These are phyloP conservation scores for Plagodis dolabraria DNA, from an alignment of 2,888 invertebrate genomes.

Conservation along the genomic window DNA sequence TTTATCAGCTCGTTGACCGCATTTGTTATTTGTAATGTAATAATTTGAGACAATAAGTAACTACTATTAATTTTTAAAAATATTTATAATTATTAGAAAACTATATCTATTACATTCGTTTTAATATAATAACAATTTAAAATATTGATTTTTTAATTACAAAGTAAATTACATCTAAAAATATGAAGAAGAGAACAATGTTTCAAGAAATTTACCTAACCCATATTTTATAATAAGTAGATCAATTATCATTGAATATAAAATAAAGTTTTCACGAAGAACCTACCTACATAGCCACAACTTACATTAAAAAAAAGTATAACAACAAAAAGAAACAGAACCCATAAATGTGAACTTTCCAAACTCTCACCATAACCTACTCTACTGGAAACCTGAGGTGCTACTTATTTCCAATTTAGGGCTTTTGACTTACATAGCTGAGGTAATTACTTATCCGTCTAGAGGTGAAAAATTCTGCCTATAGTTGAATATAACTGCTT, in stretches of 20 bases:
- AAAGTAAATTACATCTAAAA: too few relatives aligned
- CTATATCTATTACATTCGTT: too few relatives aligned
- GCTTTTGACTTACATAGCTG: conserved; percentile 25
- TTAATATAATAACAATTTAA: too few relatives aligned
- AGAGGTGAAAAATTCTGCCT: conserved; percentile 20
- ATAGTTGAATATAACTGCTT: conserved; percentile 9
- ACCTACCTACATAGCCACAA: conserved; percentile 16
- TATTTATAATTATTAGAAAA: too few relatives aligned
- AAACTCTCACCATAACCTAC: conserved; percentile 36
- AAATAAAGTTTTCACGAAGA: conserved; percentile 6
- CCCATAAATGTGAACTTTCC: conserved; percentile 30
- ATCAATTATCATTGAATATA: not conserved
- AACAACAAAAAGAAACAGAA: conserved; percentile 22
- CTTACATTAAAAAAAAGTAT: conserved; percentile 17
- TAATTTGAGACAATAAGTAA: too few relatives aligned
- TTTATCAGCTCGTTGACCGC: conserved; percentile 3
- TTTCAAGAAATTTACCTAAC: too few relatives aligned
- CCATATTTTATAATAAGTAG: too few relatives aligned
- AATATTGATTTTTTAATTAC: too few relatives aligned
- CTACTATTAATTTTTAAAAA: too few relatives aligned
- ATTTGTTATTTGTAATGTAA: not conserved
- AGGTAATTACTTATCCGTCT: conserved; percentile 17
- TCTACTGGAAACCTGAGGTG: conserved; percentile 11
- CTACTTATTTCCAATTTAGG: conserved; percentile 31
- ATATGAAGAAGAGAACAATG: too few relatives aligned